Evolutionary conservation across 2,113 vertebrate genomes (phyloP).

Genomic region (Nasalis larvatus): DNA sequence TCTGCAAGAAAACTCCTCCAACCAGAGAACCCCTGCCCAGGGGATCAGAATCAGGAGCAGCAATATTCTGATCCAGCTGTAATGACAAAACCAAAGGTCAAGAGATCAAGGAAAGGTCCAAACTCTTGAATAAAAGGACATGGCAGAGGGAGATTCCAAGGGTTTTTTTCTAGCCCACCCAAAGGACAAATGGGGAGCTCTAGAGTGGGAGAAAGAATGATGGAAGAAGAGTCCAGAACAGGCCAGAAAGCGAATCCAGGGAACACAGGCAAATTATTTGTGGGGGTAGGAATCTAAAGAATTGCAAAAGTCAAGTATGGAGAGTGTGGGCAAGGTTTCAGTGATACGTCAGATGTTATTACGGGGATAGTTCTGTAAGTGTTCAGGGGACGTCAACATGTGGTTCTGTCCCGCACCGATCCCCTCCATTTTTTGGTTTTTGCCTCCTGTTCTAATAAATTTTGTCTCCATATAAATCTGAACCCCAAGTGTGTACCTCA

Average conservation of each 20-base stretch:
- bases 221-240: neutral
- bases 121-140: neutral
- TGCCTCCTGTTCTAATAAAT: constrained; percentile 19
- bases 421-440: neutral
- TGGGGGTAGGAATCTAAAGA: neutral
- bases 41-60: neutral
- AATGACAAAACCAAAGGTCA: neutral
- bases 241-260: neutral
- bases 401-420: neutral
- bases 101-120: neutral
- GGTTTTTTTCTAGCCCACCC: neutral
- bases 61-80: neutral
- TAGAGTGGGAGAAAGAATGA: neutral
- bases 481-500: neutral
- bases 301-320: neutral
- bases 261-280: neutral
- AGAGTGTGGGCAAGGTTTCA: neutral
- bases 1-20: neutral
- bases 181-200: neutral
- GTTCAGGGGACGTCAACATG: neutral
- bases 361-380: neutral
- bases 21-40: neutral
- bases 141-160: neutral
- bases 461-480: neutral
- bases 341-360: rapidly evolving